Evolutionary conservation across 2,113 vertebrate species (phyloP).

Genomic region (Siniperca chuatsi): DNA sequence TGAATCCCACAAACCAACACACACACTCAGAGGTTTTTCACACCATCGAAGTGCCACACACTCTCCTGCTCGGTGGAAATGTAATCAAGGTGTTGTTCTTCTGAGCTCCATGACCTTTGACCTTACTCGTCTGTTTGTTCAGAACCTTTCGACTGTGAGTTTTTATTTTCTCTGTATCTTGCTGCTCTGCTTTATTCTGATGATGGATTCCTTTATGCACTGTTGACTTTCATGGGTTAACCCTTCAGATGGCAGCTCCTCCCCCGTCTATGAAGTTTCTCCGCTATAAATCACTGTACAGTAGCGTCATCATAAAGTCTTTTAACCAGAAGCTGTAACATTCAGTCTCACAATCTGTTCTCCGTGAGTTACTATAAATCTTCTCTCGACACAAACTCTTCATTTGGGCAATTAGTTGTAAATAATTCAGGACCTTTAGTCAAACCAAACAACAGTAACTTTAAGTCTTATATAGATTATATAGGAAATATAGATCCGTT

Average conservation of each 20-base stretch:
- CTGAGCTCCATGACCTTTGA: slow-evolving; percentile 58
- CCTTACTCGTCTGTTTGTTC: slow-evolving; percentile 40
- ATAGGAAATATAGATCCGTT: no score
- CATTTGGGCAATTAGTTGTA: neutral
- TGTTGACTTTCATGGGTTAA: slow-evolving; percentile 14
- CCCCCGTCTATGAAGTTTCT: neutral
- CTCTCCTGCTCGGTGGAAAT: slow-evolving; percentile 52
- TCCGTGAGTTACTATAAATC: neutral
- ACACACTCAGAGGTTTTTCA: slow-evolving; percentile 26
- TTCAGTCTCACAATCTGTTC: neutral
- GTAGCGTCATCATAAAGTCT: slow-evolving; percentile 46
- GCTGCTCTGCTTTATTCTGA: slow-evolving; percentile 78
- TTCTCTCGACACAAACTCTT: no score
- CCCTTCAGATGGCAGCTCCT: slow-evolving; percentile 46
- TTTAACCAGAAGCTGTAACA: slow-evolving; percentile 4
- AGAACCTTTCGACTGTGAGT: slow-evolving; percentile 67
- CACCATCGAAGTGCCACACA: slow-evolving; percentile 67
- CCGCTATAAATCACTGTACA: slow-evolving; percentile 22
- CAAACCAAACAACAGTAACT: neutral
- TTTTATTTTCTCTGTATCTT: slow-evolving; percentile 57
- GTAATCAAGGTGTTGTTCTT: slow-evolving; percentile 43
- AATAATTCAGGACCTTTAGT: neutral
- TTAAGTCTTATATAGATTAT: no score
- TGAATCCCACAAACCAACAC: neutral
- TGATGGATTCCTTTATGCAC: slow-evolving; percentile 73